Percentiles rank a stretch among this genome's conserved stretches.
These are phyloP conservation scores for Orthosia gothica DNA, from an alignment of 2,888 invertebrate species.

Conservation along the genomic window DNA sequence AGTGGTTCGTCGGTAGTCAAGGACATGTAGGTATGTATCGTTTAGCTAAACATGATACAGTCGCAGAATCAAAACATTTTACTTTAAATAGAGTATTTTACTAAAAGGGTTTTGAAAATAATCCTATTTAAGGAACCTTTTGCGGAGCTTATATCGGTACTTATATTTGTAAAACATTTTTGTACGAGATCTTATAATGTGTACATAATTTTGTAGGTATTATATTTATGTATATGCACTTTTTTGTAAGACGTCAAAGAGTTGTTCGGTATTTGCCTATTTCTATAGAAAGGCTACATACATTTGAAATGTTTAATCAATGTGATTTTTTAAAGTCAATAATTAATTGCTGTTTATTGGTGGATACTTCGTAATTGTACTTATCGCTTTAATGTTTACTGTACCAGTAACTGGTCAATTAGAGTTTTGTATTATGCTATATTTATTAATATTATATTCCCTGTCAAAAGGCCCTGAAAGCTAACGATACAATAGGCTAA, in stretches of 20 bases:
- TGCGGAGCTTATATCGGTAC: conserved; percentile 42
- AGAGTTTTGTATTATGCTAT: conserved; percentile 11
- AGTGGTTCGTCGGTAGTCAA: no score
- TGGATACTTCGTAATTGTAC: conserved; percentile 13
- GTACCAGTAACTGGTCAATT: conserved; percentile 36
- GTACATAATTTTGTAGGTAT: conserved; percentile 32
- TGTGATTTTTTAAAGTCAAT: conserved; percentile 24
- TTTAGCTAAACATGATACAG: background rate
- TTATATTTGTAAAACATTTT: conserved; percentile 51
- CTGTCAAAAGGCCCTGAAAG: conserved; percentile 9
- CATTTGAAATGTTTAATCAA: conserved; percentile 8
- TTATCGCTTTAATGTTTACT: background rate
- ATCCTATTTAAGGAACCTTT: conserved; percentile 16
- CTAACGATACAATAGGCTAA: background rate
- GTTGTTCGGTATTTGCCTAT: background rate
- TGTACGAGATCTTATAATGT: conserved; percentile 37
- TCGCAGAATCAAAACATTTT: background rate
- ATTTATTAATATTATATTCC: conserved; percentile 11
- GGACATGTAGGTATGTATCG: background rate
- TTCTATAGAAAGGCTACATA: conserved; percentile 5
- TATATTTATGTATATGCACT: conserved; percentile 22
- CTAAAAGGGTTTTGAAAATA: conserved; percentile 15
- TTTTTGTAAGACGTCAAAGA: background rate
- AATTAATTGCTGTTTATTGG: background rate
- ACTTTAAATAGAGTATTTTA: conserved; percentile 35